Evolutionary conservation across 2,113 vertebrate species (phyloP).

Genomic region (Carollia perspicillata): DNA sequence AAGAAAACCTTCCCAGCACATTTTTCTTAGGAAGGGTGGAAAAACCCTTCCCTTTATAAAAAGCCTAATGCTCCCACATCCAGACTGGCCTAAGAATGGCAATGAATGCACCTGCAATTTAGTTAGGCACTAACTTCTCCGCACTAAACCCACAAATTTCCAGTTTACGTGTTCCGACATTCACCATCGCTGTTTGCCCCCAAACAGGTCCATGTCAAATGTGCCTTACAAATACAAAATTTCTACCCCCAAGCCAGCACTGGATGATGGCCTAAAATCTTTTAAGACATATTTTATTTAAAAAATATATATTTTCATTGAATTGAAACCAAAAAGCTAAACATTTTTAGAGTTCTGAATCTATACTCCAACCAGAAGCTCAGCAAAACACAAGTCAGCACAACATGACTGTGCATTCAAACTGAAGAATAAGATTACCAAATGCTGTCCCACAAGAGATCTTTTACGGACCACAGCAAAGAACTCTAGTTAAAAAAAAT

Average conservation of each 20-base stretch:
- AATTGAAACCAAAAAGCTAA: neutral
- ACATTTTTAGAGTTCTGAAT: neutral
- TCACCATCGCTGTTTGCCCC: neutral
- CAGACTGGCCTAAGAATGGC: neutral
- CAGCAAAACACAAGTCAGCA: constrained; percentile 4
- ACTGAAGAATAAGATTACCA: neutral
- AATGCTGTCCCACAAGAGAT: neutral
- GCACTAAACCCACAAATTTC: neutral
- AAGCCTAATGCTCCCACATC: neutral
- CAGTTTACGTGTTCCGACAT: neutral
- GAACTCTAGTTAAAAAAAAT: neutral
- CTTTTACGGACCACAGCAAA: neutral
- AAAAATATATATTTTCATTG: neutral
- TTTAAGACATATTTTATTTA: too few relatives aligned
- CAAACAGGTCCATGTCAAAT: neutral
- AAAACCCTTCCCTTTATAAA: neutral
- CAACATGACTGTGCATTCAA: neutral
- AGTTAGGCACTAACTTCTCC: neutral
- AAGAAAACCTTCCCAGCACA: neutral
- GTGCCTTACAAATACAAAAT: neutral
- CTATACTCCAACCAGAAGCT: neutral
- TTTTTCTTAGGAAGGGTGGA: constrained; percentile 9
- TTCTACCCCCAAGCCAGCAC: neutral
- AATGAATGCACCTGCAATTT: neutral
- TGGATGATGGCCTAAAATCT: neutral